phyloP scores from a whole-genome alignment of 2,797 vertebrate genomes.

The Manis javanica region DNA sequence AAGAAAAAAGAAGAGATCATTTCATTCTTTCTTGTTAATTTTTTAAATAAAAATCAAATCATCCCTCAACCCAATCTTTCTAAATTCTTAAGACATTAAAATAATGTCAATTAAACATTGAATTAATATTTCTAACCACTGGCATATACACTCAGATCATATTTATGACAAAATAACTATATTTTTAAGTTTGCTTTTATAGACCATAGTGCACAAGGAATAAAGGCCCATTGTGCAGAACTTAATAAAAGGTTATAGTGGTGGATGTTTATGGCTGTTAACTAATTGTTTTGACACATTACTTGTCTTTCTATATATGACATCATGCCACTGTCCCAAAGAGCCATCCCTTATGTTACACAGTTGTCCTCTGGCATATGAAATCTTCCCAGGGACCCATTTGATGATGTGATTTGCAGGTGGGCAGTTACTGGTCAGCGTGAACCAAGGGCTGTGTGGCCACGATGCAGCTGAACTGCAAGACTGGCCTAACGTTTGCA shows the following conservation, averaged over 20 bases:
- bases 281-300: background rate
- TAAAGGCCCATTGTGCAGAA: background rate
- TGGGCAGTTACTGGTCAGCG: background rate
- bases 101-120: constrained; percentile 40
- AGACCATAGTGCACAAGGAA: background rate
- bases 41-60: constrained; percentile 44
- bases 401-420: background rate
- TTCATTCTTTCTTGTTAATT: background rate
- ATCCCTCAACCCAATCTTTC: background rate
- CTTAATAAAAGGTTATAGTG: background rate
- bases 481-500: background rate
- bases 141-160: background rate
- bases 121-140: constrained; percentile 2
- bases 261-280: background rate
- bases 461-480: background rate
- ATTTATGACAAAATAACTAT: constrained; percentile 7
- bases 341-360: background rate
- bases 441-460: background rate
- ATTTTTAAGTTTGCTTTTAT: background rate
- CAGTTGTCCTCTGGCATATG: background rate
- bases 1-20: constrained; percentile 15
- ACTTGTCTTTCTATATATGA: background rate
- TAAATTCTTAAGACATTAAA: constrained; percentile 31
- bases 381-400: background rate
- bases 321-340: background rate